These are phyloP conservation scores for Ctenopoma multispine DNA, from an alignment of 2,797 vertebrate genomes.

Conservation along the genomic window DNA sequence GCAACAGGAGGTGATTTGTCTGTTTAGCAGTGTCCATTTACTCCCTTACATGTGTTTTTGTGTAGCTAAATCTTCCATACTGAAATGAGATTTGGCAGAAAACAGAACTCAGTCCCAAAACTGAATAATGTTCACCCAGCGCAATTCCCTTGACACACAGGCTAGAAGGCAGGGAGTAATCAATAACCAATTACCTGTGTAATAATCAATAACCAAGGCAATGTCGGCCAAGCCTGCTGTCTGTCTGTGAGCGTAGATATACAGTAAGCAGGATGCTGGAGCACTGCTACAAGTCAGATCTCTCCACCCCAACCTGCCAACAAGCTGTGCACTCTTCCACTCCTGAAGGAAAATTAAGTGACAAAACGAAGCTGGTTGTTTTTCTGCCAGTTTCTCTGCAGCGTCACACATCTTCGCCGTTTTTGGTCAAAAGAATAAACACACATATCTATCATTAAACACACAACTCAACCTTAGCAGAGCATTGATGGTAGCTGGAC, in stretches of 20 bases:
- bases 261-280: not conserved
- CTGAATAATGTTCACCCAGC: constrained; percentile 40
- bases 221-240: constrained; percentile 22
- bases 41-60: constrained; percentile 25
- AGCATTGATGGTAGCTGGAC: no score
- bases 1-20: constrained; percentile 57
- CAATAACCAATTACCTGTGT: constrained; percentile 71
- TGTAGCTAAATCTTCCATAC: constrained; percentile 57
- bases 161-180: constrained; percentile 49
- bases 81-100: constrained; percentile 52
- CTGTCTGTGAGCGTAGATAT: constrained; percentile 29
- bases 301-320: constrained; percentile 17
- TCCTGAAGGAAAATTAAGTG: not conserved
- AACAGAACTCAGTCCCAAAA: constrained; percentile 42
- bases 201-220: constrained; percentile 68
- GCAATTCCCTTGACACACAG: constrained; percentile 44
- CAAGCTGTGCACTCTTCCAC: constrained; percentile 1
- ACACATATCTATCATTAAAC: constrained; percentile 10
- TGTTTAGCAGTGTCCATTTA: constrained; percentile 41
- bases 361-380: constrained; percentile 8
- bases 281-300: constrained; percentile 16
- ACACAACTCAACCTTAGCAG: not conserved
- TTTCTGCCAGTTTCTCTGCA: constrained; percentile 6
- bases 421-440: constrained; percentile 1
- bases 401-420: not conserved